phyloP scores from a whole-genome alignment of 2,113 vertebrate species.

The Notothenia rossii region DNA sequence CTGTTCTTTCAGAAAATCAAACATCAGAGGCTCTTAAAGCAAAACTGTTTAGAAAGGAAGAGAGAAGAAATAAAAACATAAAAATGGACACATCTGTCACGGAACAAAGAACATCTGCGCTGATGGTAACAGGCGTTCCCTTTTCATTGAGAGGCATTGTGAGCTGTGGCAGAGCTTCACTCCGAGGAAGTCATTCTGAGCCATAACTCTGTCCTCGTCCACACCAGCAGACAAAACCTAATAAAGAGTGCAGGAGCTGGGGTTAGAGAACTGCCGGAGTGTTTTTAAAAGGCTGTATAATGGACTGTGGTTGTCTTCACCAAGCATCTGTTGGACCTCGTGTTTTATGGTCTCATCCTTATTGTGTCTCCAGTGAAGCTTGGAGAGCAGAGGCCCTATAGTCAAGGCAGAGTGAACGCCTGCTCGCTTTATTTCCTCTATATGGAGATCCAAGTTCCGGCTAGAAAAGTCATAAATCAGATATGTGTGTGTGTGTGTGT shows the following conservation, averaged over 20 bases:
- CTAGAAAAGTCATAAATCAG: constrained; percentile 28
- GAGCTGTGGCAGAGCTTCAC: constrained; percentile 22
- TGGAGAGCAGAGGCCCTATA: constrained; percentile 31
- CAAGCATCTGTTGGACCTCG: constrained; percentile 73
- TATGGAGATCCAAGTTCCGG: constrained; percentile 31
- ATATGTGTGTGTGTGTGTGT: constrained; percentile 3
- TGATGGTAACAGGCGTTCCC: constrained; percentile 45
- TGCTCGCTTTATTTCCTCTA: constrained; percentile 37
- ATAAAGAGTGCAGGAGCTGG: constrained; percentile 32
- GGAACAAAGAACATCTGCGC: constrained; percentile 77
- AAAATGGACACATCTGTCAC: constrained; percentile 66
- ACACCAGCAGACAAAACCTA: constrained; percentile 60
- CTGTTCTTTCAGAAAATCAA: constrained; percentile 44
- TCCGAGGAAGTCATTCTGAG: constrained; percentile 38
- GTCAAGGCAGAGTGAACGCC: constrained; percentile 40
- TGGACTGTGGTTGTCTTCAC: constrained; percentile 73
- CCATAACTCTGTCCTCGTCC: constrained; percentile 67
- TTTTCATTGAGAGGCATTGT: constrained; percentile 44
- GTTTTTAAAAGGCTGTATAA: constrained; percentile 74
- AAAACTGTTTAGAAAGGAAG: constrained; percentile 27
- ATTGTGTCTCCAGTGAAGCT: constrained; percentile 64
- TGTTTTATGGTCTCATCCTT: constrained; percentile 70
- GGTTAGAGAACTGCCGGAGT: constrained; percentile 45
- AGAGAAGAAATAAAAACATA: constrained; percentile 27
- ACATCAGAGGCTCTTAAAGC: constrained; percentile 37